A percentile compares a stretch with the other conserved stretches of the same genome.
These are phyloP conservation scores for Calypte anna DNA, from an alignment of 2,113 vertebrate genomes.

Conservation along the genomic window DNA sequence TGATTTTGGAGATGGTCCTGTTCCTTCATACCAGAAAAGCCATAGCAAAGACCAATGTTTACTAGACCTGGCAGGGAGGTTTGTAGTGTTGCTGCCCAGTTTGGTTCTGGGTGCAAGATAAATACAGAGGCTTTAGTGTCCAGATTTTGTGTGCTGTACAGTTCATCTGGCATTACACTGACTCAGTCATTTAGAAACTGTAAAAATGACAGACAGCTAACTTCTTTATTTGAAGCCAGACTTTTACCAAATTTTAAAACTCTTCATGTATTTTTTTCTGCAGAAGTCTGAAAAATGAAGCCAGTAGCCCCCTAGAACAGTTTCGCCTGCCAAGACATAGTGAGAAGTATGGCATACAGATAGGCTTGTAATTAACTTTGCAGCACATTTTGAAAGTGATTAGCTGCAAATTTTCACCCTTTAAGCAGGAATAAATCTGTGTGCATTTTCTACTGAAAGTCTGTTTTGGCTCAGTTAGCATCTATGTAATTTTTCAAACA, in stretches of 20 bases:
- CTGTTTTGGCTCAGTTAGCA: neutral
- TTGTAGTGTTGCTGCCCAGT: neutral
- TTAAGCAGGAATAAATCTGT: neutral
- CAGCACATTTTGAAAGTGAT: neutral
- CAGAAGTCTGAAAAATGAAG: neutral
- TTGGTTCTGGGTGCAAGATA: neutral
- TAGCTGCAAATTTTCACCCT: neutral
- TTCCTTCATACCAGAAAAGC: neutral
- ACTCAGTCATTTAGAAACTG: neutral
- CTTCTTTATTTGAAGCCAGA: neutral
- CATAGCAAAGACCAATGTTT: neutral
- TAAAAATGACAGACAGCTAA: neutral
- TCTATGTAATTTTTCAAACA: neutral
- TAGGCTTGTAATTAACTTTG: slow-evolving; percentile 10
- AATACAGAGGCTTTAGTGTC: neutral
- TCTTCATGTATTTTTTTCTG: neutral
- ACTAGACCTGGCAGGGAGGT: neutral
- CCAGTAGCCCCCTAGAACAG: neutral
- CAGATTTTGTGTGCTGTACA: neutral
- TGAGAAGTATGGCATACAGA: neutral
- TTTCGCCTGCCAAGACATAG: slow-evolving; percentile 1
- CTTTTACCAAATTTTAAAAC: neutral
- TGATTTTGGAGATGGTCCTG: neutral
- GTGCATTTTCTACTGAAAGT: neutral
- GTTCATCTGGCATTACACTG: neutral